Conservation (phyloP, 2,113 vertebrate species). For the Bucco capensis region DNA sequence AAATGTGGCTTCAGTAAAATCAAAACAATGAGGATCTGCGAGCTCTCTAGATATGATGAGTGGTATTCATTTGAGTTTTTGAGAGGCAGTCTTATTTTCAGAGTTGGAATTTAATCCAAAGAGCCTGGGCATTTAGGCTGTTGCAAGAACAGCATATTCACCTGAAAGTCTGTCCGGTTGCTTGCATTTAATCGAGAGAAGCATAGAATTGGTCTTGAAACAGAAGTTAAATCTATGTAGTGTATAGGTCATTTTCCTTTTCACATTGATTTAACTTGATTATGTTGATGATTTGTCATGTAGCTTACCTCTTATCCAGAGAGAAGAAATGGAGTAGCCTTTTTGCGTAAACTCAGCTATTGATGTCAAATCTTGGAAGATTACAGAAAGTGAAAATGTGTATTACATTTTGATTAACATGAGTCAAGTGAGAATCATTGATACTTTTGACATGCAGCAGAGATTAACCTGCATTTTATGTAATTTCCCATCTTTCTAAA, state of each 20-base stretch:
- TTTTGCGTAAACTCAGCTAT: background rate
- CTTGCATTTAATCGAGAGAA: slow-evolving; percentile 20
- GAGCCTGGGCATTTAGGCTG: background rate
- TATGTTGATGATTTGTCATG: background rate
- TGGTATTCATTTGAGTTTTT: background rate
- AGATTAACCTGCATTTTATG: slow-evolving; percentile 16
- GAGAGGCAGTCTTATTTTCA: background rate
- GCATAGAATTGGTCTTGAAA: background rate
- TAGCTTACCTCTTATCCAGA: background rate
- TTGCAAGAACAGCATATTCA: background rate
- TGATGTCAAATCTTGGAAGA: background rate
- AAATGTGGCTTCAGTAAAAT: background rate
- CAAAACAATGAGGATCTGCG: background rate
- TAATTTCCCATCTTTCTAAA: background rate
- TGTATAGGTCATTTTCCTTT: background rate
- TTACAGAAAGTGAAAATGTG: slow-evolving; percentile 12
- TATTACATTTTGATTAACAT: slow-evolving; percentile 25
- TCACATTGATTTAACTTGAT: background rate
- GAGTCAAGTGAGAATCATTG: slow-evolving; percentile 21
- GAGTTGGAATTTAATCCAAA: background rate
- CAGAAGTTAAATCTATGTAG: background rate
- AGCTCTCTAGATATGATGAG: background rate
- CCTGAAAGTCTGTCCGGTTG: background rate
- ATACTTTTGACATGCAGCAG: slow-evolving; percentile 9
- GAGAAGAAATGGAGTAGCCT: background rate